phyloP scores from a whole-genome alignment of 2,888 invertebrate species.

The Conus canariensis region DNA sequence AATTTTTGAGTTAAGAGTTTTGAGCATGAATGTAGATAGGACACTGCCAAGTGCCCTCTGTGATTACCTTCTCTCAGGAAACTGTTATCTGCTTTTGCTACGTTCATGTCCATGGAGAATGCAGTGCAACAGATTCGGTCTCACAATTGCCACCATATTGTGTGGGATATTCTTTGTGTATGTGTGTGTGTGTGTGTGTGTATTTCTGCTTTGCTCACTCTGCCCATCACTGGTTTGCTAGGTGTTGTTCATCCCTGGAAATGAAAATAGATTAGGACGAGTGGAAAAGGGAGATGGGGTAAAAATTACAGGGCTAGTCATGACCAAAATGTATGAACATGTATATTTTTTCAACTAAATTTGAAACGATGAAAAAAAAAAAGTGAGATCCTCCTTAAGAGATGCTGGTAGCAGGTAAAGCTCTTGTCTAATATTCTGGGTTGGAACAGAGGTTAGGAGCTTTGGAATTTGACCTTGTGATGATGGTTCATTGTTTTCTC shows the following conservation, averaged over 20 bases:
- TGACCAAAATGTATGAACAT: background rate
- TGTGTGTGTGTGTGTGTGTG: background rate
- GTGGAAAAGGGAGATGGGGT: background rate
- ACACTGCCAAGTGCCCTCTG: conserved; percentile 23
- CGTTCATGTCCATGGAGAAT: conserved; percentile 13
- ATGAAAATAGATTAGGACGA: background rate
- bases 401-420: no score
- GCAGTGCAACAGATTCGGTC: background rate
- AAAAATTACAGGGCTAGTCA: background rate
- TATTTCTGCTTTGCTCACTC: background rate
- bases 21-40: background rate
- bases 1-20: background rate
- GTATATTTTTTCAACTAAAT: background rate
- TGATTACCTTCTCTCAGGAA: conserved; percentile 34
- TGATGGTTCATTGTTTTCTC: no score
- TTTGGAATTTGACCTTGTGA: no score
- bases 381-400: no score
- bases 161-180: background rate
- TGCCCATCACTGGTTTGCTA: background rate
- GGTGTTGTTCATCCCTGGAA: background rate
- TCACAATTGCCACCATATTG: background rate
- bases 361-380: no score
- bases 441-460: no score
- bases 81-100: conserved; percentile 35
- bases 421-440: no score